phyloP scores from a whole-genome alignment of 2,113 vertebrate species.

The Hemiscyllium ocellatum region DNA sequence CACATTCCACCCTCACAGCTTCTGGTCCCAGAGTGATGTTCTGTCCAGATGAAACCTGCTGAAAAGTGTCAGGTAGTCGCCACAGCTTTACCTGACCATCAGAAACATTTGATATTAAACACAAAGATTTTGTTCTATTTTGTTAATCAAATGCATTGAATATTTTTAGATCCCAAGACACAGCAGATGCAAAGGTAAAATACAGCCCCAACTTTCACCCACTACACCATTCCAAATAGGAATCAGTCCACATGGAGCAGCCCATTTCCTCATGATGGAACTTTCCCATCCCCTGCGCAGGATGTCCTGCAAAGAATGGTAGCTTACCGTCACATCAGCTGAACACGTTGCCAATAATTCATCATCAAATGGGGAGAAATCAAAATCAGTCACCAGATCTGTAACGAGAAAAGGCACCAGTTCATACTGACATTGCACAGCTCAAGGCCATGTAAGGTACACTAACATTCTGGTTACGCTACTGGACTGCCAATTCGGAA shows the following conservation, averaged over 20 bases:
- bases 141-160: neutral
- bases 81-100: constrained; percentile 78
- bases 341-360: constrained; percentile 79
- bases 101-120: neutral
- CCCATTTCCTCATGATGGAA: neutral
- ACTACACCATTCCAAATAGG: neutral
- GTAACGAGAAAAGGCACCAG: constrained; percentile 39
- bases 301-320: neutral
- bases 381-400: constrained; percentile 86
- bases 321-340: constrained; percentile 71
- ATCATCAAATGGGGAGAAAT: constrained; percentile 90
- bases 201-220: neutral
- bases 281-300: neutral
- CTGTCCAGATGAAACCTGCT: constrained; percentile 48
- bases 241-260: neutral
- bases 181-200: neutral
- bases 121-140: neutral
- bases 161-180: neutral
- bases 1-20: constrained; percentile 52
- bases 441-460: neutral
- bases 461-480: neutral
- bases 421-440: neutral
- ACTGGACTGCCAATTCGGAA: neutral
- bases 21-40: constrained; percentile 56
- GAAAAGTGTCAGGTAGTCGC: constrained; percentile 54